Evolutionary conservation across 1,140 invertebrate genomes (phyloP), one percentile per base, ranked within the genome.

Genomic region (Saccostrea glomerata): DNA sequence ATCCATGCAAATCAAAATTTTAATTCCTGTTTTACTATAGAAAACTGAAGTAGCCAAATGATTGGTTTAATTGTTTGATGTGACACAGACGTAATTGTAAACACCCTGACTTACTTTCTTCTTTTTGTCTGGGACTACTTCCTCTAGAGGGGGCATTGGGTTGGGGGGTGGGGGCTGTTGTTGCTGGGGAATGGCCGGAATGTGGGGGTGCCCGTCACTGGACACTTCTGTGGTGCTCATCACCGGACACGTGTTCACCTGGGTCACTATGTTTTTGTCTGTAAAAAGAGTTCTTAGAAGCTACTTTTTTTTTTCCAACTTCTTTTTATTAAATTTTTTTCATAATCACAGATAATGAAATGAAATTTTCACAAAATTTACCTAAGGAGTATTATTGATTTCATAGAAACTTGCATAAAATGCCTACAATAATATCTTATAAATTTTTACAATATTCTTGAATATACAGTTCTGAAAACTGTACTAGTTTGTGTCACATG

Each of bases 121-220:
- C 91, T 92, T 94, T 89, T 93, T 94, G 88, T 93, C 93, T 82
- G 91, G 92, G 86, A 92, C 92, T 94, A 94, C 89, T 58, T 90
- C 85, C 15, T 90, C 88, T 23, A 87, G 73, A 0, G 96, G 84
- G 96, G 96, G 95, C 97, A 97, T 93, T 97, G 97, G 92, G 97
- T 97, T 94, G 96, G 90, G 84, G 85, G 86, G 90, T 82, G 88
- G 82, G 23, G 89, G 89, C 86, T 89, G 87, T 73, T 84, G 88
- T 87, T 63, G 88, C 82, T 77, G 87, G 82, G 77, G 87, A 47
- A 63, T 87, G 77, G 82, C 30, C 56, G 56, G 55, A 36, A 58
- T 87, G 73, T 91, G 89, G 73, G 91, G 89, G 84, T 91, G 89
- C 56, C 90, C 91, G 56, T 91, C 90, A 63, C 89, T 91, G 83